Conservation (phyloP, 2,113 vertebrate genomes). For the Syngnathus typhle region DNA sequence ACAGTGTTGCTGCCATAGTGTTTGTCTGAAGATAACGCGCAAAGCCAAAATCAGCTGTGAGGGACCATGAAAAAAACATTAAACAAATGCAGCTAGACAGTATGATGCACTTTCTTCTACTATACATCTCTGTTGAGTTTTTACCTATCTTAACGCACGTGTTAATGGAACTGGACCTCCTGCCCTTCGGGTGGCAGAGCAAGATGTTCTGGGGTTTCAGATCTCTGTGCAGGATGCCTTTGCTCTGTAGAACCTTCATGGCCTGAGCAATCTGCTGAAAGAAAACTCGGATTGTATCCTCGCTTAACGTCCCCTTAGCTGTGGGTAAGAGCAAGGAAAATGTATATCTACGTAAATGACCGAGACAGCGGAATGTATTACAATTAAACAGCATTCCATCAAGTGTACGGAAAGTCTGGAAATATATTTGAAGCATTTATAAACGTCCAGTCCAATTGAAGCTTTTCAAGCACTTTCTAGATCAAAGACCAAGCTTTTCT, state of each 20-base stretch:
- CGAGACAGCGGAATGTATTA: background rate
- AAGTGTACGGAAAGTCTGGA: background rate
- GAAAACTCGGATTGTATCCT: constrained; percentile 93
- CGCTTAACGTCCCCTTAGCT: constrained; percentile 90
- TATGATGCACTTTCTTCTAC: background rate
- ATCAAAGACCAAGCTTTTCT: background rate
- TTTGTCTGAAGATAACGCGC: constrained; percentile 91
- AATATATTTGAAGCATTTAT: background rate
- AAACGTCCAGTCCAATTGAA: background rate
- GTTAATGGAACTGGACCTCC: constrained; percentile 79
- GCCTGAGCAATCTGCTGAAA: constrained; percentile 91
- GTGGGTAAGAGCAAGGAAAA: constrained; percentile 10
- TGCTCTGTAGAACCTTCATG: constrained; percentile 87
- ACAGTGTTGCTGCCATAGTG: constrained; percentile 92
- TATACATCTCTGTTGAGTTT: background rate
- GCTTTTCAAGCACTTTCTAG: background rate
- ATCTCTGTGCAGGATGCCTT: constrained; percentile 92
- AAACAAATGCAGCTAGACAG: background rate
- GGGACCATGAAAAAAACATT: background rate
- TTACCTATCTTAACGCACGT: constrained; percentile 89
- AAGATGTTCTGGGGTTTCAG: constrained; percentile 96
- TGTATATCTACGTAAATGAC: background rate
- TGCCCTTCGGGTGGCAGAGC: constrained; percentile 78
- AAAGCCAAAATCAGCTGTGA: constrained; percentile 91
- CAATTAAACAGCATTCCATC: background rate